Conservation (phyloP, 1,140 invertebrate species). For the Alviniconcha marisindica region DNA sequence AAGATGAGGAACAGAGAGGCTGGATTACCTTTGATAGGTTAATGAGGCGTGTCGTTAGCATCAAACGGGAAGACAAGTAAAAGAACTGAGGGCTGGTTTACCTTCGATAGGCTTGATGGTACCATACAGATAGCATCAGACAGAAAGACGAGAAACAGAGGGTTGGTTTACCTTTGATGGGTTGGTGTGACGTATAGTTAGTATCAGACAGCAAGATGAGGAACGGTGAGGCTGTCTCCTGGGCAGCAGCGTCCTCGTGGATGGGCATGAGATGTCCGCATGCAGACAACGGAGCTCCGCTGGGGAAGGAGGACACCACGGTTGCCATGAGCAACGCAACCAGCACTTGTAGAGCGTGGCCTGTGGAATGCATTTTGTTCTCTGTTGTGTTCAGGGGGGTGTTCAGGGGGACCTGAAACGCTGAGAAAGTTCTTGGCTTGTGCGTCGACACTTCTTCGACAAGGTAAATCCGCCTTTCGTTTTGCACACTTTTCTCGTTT, state of each 20-base stretch:
- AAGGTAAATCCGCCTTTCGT: no score
- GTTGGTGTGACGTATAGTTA: conserved; percentile 29
- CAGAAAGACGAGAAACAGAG: no score
- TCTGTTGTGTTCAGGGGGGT: neutral
- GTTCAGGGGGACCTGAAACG: neutral
- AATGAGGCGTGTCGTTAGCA: neutral
- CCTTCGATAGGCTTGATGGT: no score
- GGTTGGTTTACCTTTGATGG: conserved; percentile 20
- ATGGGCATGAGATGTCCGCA: conserved; percentile 47
- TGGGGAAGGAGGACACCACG: conserved; percentile 22
- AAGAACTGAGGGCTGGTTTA: no score
- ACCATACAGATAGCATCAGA: no score
- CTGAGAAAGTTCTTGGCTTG: neutral
- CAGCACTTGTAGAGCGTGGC: neutral
- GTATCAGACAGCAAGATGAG: conserved; percentile 40
- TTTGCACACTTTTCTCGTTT: neutral
- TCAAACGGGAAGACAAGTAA: no score
- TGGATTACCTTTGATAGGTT: neutral
- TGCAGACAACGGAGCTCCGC: conserved; percentile 41
- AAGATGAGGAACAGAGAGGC: no score
- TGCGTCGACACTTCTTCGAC: neutral
- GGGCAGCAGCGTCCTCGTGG: conserved; percentile 36
- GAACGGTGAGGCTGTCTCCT: conserved; percentile 37
- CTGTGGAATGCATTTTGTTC: neutral
- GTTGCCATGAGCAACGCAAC: neutral